phyloP scores from a whole-genome alignment of 2,113 vertebrate species.

The Megatriorchis doriae region DNA sequence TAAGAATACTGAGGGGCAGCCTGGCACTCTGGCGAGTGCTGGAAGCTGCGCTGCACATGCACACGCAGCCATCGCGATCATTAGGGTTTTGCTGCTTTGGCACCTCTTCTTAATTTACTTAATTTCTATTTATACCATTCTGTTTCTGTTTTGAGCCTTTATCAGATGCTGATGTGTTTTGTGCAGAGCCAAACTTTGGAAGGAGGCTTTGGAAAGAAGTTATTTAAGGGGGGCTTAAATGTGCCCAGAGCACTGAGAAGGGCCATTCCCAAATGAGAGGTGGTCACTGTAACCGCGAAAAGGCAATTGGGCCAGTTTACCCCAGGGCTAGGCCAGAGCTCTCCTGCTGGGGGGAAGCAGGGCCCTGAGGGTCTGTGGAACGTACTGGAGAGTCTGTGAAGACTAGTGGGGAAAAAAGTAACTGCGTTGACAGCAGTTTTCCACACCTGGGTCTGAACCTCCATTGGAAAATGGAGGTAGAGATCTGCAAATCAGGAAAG shows the following conservation, averaged over 20 bases:
- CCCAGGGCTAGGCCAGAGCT: not conserved
- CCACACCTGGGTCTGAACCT: not conserved
- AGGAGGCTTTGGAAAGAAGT: not conserved
- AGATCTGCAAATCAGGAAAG: not conserved
- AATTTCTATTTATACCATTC: slow-evolving; percentile 34
- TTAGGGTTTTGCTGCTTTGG: slow-evolving; percentile 35
- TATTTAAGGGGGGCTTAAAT: not conserved
- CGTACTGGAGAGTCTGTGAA: not conserved
- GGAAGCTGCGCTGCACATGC: not conserved
- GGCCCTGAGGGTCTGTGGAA: not conserved
- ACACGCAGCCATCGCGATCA: not conserved
- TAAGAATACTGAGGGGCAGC: slow-evolving; percentile 16
- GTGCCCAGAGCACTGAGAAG: not conserved
- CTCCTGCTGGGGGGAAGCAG: not conserved
- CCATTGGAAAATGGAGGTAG: not conserved
- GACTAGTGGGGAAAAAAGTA: not conserved
- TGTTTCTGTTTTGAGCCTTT: slow-evolving; percentile 17
- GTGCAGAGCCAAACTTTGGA: not conserved
- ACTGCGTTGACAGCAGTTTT: not conserved
- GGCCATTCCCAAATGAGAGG: fast-evolving
- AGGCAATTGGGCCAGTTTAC: not conserved
- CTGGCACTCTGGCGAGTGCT: not conserved
- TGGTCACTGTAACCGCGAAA: not conserved
- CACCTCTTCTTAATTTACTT: slow-evolving; percentile 35
- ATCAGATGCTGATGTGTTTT: not conserved